Base-by-base conservation (phyloP, 35 echinoderm and acorn worm genomes). In the Apostichopus japonicus region DNA sequence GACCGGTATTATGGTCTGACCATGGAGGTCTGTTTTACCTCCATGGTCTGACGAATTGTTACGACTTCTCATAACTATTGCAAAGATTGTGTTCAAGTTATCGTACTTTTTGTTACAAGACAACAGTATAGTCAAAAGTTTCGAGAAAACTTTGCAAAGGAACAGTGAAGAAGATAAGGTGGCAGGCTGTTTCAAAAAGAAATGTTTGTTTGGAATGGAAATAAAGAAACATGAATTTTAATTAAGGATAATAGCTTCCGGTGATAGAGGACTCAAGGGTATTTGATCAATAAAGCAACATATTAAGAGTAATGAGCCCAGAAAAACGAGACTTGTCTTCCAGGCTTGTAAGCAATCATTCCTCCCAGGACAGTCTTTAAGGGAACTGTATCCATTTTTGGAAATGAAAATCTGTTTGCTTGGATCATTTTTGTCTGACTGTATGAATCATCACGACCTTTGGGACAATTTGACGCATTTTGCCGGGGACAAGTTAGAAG, bases 391-490 rank as follows among this genome's bases (percentile, higher is more conserved):
- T 84, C 54, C 81, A 84, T 84, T 84, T 84, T 62, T 53, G 54
- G 57, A 84, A 84, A 58, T 53, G 57, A 84, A 84, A 54, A 83
- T 15, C 6, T 10, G 8, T 84, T 58, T 21, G 54, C 54, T 54
- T 53, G 81, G 21, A 58, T 84, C 56, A 7, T 17, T 58, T 84
- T 16, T 84, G 54, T n/a, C n/a, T 83, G 80, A 8, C 7, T 22
- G 55, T 84, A 51, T 84, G 81, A 84, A 57, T 84, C 81, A 84
- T 57, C 81, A 16, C 56, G 56, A 84, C 23, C 81, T 84, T 58
- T 55, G 55, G 81, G 81, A 84, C 81, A 84, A 23, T 59, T 84
- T 84, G 81, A 58, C 81, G 81, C 81, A 58, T 58, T 84, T 84
- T n/a, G 13, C 81, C 55, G 5, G 22, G 24, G 54, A 84, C 54